Conservation (phyloP, 2,113 vertebrate genomes). For the rabbit (Oryctolagus cuniculus) region mOryCun1.1 NC_091445.1:44181001-44181500, state of each 20-base stretch:
- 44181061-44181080: background rate
- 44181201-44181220: background rate
- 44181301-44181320: background rate
- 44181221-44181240: background rate
- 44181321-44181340: background rate
- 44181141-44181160: background rate
- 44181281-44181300: no score
- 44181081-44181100: background rate
- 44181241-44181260: background rate
- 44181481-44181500: background rate
- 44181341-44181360: background rate
- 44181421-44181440: background rate
- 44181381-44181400: background rate
- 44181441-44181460: background rate
- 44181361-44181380: background rate
- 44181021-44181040: background rate
- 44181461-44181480: background rate
- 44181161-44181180: background rate
- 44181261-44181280: background rate
- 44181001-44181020: background rate
- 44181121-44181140: background rate
- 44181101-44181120: background rate
- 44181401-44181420: background rate
- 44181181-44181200: background rate
- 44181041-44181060: accelerated